Conservation (phyloP, 2,797 vertebrate genomes). For the Gymnothorax reevesii region DNA sequence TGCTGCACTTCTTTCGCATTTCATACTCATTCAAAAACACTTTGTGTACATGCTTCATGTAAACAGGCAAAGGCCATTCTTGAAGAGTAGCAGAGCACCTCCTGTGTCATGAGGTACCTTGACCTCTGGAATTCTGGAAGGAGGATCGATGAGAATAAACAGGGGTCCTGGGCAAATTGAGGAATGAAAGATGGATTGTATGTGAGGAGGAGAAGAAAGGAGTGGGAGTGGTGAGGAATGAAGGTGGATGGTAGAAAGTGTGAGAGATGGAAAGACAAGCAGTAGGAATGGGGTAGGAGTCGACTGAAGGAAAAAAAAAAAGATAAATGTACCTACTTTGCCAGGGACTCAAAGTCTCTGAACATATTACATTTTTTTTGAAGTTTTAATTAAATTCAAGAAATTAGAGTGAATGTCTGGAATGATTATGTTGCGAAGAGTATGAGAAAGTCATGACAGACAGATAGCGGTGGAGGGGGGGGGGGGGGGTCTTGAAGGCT, state of each 20-base stretch:
- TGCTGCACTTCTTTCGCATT: neutral
- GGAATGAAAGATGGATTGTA: neutral
- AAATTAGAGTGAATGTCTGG: conserved; percentile 56
- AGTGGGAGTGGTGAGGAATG: conserved; percentile 46
- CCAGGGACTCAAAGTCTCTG: conserved; percentile 57
- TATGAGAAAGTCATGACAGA: conserved; percentile 70
- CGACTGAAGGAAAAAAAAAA: neutral
- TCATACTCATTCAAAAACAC: neutral
- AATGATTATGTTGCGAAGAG: conserved; percentile 62
- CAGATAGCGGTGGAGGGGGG: conserved; percentile 16
- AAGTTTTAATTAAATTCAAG: conserved; percentile 73
- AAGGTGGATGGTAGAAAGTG: conserved; percentile 38
- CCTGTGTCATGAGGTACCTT: neutral
- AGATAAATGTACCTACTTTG: conserved; percentile 54
- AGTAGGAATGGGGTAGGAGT: neutral
- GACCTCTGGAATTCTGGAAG: conserved; percentile 8
- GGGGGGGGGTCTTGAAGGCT: conserved; percentile 6
- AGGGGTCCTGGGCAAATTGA: neutral
- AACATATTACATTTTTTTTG: conserved; percentile 66
- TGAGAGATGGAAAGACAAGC: conserved; percentile 50
- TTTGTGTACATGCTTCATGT: neutral
- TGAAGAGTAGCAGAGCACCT: neutral
- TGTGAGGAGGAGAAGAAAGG: conserved; percentile 50
- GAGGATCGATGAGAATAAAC: neutral
- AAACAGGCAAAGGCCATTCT: neutral